Percentiles rank a stretch among this genome's conserved stretches.
These are phyloP conservation scores for Epinephelus lanceolatus DNA, from an alignment of 2,113 vertebrate genomes.

Conservation along the genomic window DNA sequence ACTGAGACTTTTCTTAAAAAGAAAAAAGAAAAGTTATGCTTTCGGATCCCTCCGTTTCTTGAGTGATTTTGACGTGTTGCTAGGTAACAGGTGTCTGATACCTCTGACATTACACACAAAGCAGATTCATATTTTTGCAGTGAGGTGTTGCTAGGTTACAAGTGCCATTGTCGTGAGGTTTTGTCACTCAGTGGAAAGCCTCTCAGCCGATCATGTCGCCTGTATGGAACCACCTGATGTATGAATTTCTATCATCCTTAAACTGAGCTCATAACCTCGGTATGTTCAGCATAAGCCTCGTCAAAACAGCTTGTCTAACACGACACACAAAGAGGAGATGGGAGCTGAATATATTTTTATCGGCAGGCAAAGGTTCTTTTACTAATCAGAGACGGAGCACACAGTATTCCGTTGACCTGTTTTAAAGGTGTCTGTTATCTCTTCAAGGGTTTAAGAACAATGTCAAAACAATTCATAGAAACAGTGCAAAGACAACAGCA, in stretches of 20 bases:
- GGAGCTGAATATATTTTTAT: background rate
- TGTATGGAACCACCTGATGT: conserved; percentile 9
- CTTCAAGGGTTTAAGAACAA: background rate
- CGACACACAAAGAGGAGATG: background rate
- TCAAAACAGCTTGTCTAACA: background rate
- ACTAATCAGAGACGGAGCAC: background rate
- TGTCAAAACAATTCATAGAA: background rate
- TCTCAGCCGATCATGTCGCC: background rate
- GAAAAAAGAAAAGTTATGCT: background rate
- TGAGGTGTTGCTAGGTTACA: conserved; percentile 67
- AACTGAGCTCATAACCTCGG: background rate
- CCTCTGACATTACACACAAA: conserved; percentile 41
- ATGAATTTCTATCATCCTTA: conserved; percentile 4
- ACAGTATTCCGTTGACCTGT: background rate
- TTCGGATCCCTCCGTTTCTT: background rate
- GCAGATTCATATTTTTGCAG: conserved; percentile 36
- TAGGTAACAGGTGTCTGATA: conserved; percentile 38
- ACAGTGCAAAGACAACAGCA: background rate
- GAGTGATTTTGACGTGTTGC: conserved; percentile 44
- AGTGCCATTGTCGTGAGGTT: conserved; percentile 23
- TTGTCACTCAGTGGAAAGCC: conserved; percentile 18
- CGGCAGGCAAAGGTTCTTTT: background rate
- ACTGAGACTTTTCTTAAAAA: conserved; percentile 11
- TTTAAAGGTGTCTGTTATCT: background rate
- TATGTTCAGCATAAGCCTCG: background rate